Conservation (phyloP, 1,140 invertebrate species). For the Globodera ellingtonae region DNA sequence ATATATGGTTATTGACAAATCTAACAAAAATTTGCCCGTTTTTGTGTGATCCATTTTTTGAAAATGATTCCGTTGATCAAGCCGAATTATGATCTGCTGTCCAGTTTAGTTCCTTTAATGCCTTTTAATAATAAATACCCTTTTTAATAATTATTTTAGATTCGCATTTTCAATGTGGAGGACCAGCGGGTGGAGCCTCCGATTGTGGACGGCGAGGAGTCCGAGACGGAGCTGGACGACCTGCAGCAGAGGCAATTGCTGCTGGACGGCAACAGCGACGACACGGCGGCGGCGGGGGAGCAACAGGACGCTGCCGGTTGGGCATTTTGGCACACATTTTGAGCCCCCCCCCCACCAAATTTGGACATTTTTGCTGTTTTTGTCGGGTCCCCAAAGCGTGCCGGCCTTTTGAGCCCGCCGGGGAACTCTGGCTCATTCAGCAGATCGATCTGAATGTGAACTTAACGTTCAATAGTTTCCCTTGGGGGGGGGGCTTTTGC, state of each 20-base stretch:
- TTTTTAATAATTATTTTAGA: neutral
- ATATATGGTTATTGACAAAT: too few species aligned
- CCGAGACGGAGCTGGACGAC: constrained; percentile 2
- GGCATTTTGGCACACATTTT: neutral
- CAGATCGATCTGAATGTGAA: too few species aligned
- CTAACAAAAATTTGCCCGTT: too few species aligned
- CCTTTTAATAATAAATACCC: neutral
- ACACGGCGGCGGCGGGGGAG: neutral
- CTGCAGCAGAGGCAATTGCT: neutral
- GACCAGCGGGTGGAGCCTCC: neutral
- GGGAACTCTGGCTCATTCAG: too few species aligned
- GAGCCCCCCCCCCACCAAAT: neutral
- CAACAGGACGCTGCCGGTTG: neutral
- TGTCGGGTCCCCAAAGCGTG: neutral
- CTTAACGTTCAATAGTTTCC: too few species aligned
- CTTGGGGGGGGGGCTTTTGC: too few species aligned
- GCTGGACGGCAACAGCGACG: neutral
- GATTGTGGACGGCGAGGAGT: neutral
- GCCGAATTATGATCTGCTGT: neutral
- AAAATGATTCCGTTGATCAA: neutral
- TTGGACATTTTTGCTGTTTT: neutral
- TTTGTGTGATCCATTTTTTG: neutral
- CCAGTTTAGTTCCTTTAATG: neutral
- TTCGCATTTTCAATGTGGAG: neutral
- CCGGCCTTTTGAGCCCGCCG: too few species aligned